phyloP scores from a whole-genome alignment of 2,113 vertebrate genomes.

The Camelus bactrianus region DNA sequence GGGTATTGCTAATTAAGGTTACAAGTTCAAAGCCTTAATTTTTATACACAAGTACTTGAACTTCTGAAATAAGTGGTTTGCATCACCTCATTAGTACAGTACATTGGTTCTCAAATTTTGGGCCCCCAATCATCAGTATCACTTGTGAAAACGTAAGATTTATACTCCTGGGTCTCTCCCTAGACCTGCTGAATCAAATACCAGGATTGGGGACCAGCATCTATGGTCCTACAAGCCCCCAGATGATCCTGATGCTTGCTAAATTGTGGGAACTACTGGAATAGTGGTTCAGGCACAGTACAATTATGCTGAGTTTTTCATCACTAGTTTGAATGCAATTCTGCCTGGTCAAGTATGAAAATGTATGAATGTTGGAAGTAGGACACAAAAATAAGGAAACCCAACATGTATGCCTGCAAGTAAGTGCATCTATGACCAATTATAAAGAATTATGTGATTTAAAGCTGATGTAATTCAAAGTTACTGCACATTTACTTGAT shows the following conservation, averaged over 20 bases:
- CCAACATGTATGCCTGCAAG: background rate
- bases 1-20: background rate
- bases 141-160: slow-evolving; percentile 4
- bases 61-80: slow-evolving; percentile 16
- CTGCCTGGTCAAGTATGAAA: background rate
- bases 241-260: background rate
- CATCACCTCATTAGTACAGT: background rate
- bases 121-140: background rate
- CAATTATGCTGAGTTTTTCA: background rate
- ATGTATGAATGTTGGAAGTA: background rate
- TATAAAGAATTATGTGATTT: slow-evolving; percentile 43
- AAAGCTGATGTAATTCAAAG: background rate
- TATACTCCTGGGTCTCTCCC: background rate
- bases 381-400: slow-evolving; percentile 36
- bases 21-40: too few relatives aligned
- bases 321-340: background rate
- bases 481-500: slow-evolving; percentile 17
- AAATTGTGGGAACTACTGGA: background rate
- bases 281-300: background rate
- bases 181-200: background rate
- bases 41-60: background rate
- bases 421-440: background rate
- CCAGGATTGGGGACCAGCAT: background rate
- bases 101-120: slow-evolving; percentile 12
- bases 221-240: background rate